Evolutionary conservation across 2,797 vertebrate species (phyloP).

Genomic region (Coilia nasus): DNA sequence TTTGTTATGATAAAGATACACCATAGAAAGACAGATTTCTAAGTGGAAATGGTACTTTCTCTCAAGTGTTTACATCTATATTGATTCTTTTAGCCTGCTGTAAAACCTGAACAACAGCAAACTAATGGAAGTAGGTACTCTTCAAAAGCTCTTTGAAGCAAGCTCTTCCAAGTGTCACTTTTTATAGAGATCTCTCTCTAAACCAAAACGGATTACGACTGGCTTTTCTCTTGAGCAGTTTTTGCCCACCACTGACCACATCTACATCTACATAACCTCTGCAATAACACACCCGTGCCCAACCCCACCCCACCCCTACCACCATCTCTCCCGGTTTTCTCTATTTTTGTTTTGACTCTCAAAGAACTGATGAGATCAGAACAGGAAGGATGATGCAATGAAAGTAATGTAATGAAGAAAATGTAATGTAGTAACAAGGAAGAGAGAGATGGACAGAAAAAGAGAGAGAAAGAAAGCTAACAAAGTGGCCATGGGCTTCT

Average conservation of each 20-base stretch:
- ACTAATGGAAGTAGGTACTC: neutral
- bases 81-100: neutral
- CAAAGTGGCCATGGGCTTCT: neutral
- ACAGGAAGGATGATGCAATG: no score
- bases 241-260: constrained; percentile 6
- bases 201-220: neutral
- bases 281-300: no score
- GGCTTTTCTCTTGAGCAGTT: neutral
- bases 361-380: neutral
- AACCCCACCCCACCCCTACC: no score
- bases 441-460: no score
- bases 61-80: neutral
- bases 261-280: neutral
- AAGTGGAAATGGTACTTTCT: neutral
- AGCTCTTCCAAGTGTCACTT: neutral
- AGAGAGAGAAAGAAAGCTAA: no score
- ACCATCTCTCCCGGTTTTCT: neutral
- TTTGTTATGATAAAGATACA: constrained; percentile 4
- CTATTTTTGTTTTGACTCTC: constrained; percentile 1
- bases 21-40: neutral
- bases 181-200: neutral
- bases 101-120: neutral
- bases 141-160: neutral
- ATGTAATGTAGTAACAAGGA: no score
- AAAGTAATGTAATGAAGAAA: no score